These are phyloP conservation scores for Heloderma charlesbogerti DNA, from an alignment of 2,113 vertebrate species.

Conservation along the genomic window DNA sequence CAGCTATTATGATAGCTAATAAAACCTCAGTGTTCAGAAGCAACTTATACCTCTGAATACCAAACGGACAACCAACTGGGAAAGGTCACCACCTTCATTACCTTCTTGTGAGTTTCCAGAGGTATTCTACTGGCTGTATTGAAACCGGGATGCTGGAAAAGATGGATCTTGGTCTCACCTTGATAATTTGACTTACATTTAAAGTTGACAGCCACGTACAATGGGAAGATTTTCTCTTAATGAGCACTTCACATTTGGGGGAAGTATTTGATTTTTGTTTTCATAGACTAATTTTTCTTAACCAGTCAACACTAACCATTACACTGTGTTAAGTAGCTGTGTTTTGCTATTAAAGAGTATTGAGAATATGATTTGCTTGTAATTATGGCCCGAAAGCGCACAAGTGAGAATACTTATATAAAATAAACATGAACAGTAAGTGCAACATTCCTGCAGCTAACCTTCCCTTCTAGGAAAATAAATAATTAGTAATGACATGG, in stretches of 20 bases:
- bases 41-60: neutral
- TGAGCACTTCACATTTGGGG: neutral
- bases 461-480: neutral
- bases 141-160: neutral
- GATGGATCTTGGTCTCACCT: neutral
- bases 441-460: neutral
- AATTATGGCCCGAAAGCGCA: slow-evolving; percentile 1
- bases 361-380: neutral
- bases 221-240: neutral
- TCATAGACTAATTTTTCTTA: neutral
- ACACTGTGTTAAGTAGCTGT: neutral
- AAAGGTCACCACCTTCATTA: neutral
- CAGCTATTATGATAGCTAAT: neutral
- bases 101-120: neutral
- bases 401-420: neutral
- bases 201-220: neutral
- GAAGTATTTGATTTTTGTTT: neutral
- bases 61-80: neutral
- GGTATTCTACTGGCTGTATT: neutral
- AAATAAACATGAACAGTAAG: slow-evolving; percentile 1
- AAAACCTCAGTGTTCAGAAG: neutral
- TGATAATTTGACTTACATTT: neutral
- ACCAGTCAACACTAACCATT: neutral
- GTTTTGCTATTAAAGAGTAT: neutral
- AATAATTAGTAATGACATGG: slow-evolving; percentile 9